Evolutionary conservation across 1,140 invertebrate species (phyloP).

Genomic region (Archivesica marissinica): DNA sequence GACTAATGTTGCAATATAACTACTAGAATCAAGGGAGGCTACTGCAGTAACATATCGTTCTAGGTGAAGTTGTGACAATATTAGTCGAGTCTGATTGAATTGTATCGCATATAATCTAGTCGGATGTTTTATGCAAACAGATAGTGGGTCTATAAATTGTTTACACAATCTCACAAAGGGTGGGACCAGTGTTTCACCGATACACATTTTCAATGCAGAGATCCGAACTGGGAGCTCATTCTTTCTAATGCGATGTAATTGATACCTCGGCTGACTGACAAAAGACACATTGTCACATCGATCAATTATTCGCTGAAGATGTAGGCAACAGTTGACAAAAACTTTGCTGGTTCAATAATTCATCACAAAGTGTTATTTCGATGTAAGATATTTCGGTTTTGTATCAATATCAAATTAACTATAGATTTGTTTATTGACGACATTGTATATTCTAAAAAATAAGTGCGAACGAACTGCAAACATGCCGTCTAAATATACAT

Average conservation of each 20-base stretch:
- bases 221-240: constrained; percentile 16
- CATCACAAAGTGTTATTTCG: constrained; percentile 19
- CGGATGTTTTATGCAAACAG: constrained; percentile 48
- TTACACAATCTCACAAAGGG: constrained; percentile 31
- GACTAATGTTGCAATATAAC: background rate
- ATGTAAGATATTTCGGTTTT: background rate
- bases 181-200: constrained; percentile 12
- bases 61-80: background rate
- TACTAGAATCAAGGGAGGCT: background rate
- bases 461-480: too few species aligned
- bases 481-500: too few species aligned
- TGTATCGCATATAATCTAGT: constrained; percentile 50
- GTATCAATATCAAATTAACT: constrained; percentile 20
- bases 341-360: constrained; percentile 40
- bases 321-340: constrained; percentile 43
- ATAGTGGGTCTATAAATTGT: constrained; percentile 27
- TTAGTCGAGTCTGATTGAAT: constrained; percentile 22
- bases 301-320: constrained; percentile 28
- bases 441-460: too few species aligned
- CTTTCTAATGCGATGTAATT: constrained; percentile 48
- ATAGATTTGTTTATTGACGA: too few species aligned
- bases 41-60: background rate
- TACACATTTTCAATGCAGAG: constrained; percentile 31
- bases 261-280: constrained; percentile 11
- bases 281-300: constrained; percentile 35